Percentiles rank a stretch among this genome's conserved stretches.
Evolutionary conservation across 2,797 vertebrate species (phyloP).

Genomic region (Anguilla pacifica): DNA sequence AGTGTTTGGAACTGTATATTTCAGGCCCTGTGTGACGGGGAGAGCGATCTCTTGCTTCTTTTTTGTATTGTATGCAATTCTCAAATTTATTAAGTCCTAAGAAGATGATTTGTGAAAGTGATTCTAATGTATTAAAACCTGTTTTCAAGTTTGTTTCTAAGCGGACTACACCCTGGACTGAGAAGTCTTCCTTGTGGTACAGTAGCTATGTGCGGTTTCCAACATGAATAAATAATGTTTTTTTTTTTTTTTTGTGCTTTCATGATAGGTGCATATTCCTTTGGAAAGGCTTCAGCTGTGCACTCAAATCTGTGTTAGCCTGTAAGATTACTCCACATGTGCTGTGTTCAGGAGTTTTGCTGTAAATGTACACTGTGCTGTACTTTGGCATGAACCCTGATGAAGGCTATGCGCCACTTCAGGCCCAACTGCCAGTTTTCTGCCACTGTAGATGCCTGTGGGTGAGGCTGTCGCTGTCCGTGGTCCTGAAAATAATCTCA

Average conservation of each 20-base stretch:
- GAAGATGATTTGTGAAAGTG: constrained; percentile 82
- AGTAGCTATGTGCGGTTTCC: constrained; percentile 85
- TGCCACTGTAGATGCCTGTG: too few species aligned
- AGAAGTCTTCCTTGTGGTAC: constrained; percentile 80
- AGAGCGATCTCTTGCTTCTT: constrained; percentile 52
- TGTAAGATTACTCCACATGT: background rate
- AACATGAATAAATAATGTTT: constrained; percentile 79
- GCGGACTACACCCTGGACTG: constrained; percentile 82
- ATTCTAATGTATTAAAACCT: constrained; percentile 86
- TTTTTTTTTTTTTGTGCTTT: constrained; percentile 66
- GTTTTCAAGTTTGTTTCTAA: constrained; percentile 84
- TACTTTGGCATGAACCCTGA: background rate
- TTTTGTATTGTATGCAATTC: constrained; percentile 86
- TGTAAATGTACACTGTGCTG: background rate
- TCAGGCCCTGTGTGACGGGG: constrained; percentile 70
- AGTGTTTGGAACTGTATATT: constrained; percentile 79
- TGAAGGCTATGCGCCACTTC: background rate
- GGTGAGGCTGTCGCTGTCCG: too few species aligned
- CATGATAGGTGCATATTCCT: constrained; percentile 24
- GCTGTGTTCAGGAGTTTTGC: background rate
- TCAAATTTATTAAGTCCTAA: constrained; percentile 82
- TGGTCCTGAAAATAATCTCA: too few species aligned
- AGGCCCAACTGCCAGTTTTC: background rate
- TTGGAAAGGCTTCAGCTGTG: background rate
- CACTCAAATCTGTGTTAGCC: background rate